Conservation (phyloP, 2,888 invertebrate species). For the Melieria crassipennis region DNA sequence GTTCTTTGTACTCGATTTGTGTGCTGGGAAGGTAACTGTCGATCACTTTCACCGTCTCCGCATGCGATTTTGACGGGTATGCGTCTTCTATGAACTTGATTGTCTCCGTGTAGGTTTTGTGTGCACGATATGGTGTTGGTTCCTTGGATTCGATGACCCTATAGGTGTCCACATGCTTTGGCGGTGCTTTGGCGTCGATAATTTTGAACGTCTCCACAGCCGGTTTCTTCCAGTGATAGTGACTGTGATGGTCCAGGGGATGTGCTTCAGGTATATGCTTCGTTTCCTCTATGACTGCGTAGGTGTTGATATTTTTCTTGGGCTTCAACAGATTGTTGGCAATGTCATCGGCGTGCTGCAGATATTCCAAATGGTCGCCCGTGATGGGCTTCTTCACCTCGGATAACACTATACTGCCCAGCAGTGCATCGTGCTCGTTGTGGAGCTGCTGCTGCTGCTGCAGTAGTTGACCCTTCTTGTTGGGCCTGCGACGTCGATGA, state of each 20-base stretch:
- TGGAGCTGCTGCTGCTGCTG: background rate
- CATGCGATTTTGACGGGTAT: too few species aligned
- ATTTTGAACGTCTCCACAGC: slow-evolving; percentile 23
- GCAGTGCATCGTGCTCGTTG: slow-evolving; percentile 29
- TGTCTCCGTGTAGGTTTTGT: background rate
- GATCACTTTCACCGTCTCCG: too few species aligned
- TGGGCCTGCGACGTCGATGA: slow-evolving; percentile 30
- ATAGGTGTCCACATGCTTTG: slow-evolving; percentile 14
- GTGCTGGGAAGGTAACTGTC: too few species aligned
- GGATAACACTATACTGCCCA: slow-evolving; percentile 52
- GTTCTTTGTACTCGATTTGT: too few species aligned
- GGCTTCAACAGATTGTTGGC: slow-evolving; percentile 45
- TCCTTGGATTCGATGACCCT: slow-evolving; percentile 13
- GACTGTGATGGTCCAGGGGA: background rate
- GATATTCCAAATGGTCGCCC: slow-evolving; percentile 46
- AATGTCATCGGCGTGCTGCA: slow-evolving; percentile 49
- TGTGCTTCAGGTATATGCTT: background rate
- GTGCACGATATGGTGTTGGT: background rate
- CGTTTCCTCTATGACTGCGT: slow-evolving; percentile 50
- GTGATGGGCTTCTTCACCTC: slow-evolving; percentile 50
- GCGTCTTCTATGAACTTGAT: slow-evolving; percentile 2
- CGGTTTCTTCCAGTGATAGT: slow-evolving; percentile 9
- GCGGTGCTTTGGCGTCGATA: slow-evolving; percentile 14
- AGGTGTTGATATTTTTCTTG: slow-evolving; percentile 51
- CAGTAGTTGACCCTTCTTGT: background rate